Evolutionary conservation across 2,888 invertebrate species (phyloP).

Genomic region (Agriopis marginaria): DNA sequence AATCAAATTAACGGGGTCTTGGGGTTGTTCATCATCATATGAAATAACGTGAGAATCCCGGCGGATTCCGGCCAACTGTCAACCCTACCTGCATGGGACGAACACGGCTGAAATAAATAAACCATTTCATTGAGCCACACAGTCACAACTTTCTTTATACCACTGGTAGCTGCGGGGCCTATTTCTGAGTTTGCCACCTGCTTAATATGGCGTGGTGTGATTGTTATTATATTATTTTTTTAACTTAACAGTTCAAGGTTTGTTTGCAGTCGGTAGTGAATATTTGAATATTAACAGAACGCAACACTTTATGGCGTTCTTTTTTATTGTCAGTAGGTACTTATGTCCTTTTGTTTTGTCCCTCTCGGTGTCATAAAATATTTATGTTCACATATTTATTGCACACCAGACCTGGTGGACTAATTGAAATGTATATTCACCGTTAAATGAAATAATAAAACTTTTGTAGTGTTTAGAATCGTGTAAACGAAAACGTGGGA

Average conservation of each 20-base stretch:
- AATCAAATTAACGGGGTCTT: too few relatives aligned
- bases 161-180: too few relatives aligned
- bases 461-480: background rate
- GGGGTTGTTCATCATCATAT: too few relatives aligned
- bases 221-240: too few relatives aligned
- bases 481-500: conserved; percentile 1
- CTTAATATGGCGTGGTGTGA: too few relatives aligned
- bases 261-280: background rate
- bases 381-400: conserved; percentile 1
- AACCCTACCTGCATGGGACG: too few relatives aligned
- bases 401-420: background rate
- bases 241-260: background rate
- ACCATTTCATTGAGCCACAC: too few relatives aligned
- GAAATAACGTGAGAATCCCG: too few relatives aligned
- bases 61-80: too few relatives aligned
- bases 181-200: too few relatives aligned
- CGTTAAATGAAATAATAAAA: conserved; percentile 5
- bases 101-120: too few relatives aligned
- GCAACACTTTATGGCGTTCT: conserved; percentile 2
- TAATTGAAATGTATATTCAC: conserved; percentile 9
- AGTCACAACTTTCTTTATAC: too few relatives aligned
- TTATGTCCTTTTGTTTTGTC: conserved; percentile 3
- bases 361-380: conserved; percentile 8
- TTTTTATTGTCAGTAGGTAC: background rate
- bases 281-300: background rate